phyloP scores from a whole-genome alignment of 1,140 invertebrate genomes.

The Micrasema minimum region DNA sequence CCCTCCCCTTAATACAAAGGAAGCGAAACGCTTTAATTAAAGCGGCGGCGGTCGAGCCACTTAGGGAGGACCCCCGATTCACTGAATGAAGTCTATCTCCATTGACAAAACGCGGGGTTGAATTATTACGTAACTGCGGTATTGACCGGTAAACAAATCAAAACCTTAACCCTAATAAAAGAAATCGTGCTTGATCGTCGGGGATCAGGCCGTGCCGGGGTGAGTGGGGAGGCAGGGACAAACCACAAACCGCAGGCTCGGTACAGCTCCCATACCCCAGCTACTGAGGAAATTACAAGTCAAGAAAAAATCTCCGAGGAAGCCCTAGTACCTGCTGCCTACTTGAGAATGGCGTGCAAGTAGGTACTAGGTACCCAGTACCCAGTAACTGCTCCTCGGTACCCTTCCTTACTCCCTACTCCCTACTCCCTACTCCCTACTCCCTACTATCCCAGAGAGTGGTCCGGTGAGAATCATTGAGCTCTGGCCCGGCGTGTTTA shows the following conservation, averaged over 20 bases:
- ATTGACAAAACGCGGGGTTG: constrained; percentile 46
- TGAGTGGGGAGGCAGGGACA: constrained; percentile 2
- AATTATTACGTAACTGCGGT: constrained; percentile 51
- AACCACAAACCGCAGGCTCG: constrained; percentile 40
- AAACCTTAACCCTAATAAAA: constrained; percentile 43
- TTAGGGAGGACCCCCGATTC: background rate
- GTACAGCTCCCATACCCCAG: constrained; percentile 23
- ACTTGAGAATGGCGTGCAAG: too few species aligned
- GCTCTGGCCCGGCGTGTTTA: constrained; percentile 28
- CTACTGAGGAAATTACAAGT: constrained; percentile 40
- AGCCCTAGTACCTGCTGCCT: constrained; percentile 24
- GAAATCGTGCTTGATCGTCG: constrained; percentile 5
- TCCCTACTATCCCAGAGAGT: too few species aligned
- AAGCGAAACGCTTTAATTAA: background rate
- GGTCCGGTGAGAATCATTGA: constrained; percentile 21
- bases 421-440: too few species aligned
- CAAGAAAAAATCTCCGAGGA: constrained; percentile 42
- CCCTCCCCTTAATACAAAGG: background rate
- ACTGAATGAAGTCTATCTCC: constrained; percentile 37
- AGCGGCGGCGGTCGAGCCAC: background rate
- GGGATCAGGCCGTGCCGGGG: background rate
- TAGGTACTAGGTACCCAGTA: background rate
- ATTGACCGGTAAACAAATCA: constrained; percentile 44
- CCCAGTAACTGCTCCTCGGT: background rate
- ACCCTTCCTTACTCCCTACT: too few species aligned